A percentile compares a stretch with the other conserved stretches of the same genome.
Evolutionary conservation across 2,888 invertebrate genomes (phyloP).

Genomic region (Lucinisca nassula): DNA sequence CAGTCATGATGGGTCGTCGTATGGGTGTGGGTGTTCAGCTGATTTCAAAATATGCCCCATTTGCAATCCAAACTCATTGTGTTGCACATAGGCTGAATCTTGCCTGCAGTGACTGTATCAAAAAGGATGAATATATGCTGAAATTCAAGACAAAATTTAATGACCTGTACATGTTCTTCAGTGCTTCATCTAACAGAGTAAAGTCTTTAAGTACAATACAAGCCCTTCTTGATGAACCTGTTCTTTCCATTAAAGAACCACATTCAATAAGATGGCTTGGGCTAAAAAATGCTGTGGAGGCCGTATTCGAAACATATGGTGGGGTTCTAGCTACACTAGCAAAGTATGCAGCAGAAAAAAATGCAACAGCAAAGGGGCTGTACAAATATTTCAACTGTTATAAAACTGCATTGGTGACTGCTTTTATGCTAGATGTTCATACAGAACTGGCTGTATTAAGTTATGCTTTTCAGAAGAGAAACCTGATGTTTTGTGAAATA

Average conservation of each 20-base stretch:
- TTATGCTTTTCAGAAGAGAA: conserved; percentile 46
- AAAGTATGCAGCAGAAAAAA: conserved; percentile 47
- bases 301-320: conserved; percentile 52
- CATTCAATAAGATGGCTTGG: conserved; percentile 64
- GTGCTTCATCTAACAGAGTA: conserved; percentile 49
- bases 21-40: conserved; percentile 53
- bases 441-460: conserved; percentile 39
- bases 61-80: conserved; percentile 59
- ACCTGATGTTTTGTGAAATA: conserved; percentile 49
- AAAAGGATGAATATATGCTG: conserved; percentile 45
- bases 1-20: conserved; percentile 53
- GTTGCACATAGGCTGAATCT: conserved; percentile 55
- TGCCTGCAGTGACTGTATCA: conserved; percentile 58
- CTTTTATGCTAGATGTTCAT: conserved; percentile 64
- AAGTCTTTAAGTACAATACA: conserved; percentile 25
- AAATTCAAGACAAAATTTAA: conserved; percentile 65
- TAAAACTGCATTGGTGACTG: conserved; percentile 54
- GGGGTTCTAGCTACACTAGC: conserved; percentile 50
- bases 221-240: conserved; percentile 52
- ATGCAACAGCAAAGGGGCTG: conserved; percentile 43
- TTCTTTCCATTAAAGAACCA: conserved; percentile 57
- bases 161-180: conserved; percentile 54
- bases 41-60: conserved; percentile 46
- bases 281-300: conserved; percentile 49
- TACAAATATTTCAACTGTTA: conserved; percentile 49